phyloP scores from a whole-genome alignment of 64 coral and sea anemone genomes.

The Montipora capricornis region DNA sequence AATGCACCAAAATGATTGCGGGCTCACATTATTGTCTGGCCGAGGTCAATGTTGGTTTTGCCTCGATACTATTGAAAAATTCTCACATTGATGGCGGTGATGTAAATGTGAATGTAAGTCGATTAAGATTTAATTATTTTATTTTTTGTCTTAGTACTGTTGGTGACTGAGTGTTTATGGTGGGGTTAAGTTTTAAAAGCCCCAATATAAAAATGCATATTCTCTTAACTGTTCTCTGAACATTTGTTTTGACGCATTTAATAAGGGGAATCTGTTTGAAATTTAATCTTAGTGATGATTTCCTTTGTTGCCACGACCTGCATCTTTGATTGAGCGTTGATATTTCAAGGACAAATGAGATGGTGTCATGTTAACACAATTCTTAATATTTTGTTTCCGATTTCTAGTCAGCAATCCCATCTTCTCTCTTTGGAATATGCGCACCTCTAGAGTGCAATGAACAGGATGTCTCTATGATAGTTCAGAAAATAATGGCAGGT shows the following conservation, averaged over 20 bases:
- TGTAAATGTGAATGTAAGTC: background rate
- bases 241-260: too few species aligned
- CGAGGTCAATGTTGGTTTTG: background rate
- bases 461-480: background rate
- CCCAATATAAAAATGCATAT: too few species aligned
- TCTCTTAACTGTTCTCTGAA: too few species aligned
- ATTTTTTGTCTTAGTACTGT: too few species aligned
- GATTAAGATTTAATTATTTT: background rate
- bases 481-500: constrained; percentile 35
- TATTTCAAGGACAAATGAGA: too few species aligned
- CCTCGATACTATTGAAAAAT: background rate
- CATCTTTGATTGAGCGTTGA: too few species aligned
- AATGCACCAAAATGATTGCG: constrained; percentile 52
- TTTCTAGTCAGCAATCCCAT: background rate
- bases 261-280: too few species aligned
- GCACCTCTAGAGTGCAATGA: constrained; percentile 43
- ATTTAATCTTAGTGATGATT: too few species aligned
- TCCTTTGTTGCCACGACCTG: too few species aligned
- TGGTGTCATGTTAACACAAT: too few species aligned
- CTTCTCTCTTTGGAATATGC: constrained; percentile 27
- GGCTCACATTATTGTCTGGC: constrained; percentile 66
- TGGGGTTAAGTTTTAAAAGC: too few species aligned
- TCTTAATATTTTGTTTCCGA: background rate
- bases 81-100: background rate
- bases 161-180: too few species aligned